Conservation (phyloP, 2,797 vertebrate genomes). For the Cyprinella venusta region DNA sequence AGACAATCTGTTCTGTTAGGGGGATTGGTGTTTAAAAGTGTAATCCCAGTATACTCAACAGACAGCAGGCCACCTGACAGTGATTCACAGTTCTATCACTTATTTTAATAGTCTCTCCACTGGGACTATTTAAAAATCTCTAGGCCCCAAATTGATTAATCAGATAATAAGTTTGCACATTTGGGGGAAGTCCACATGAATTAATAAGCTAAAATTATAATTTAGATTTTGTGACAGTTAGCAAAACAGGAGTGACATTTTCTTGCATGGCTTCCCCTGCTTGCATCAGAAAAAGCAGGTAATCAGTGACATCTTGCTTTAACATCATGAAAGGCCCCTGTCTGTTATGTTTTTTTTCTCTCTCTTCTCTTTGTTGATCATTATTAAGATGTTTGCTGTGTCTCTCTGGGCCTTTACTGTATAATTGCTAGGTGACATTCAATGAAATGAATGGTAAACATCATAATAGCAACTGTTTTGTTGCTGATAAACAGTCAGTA, state of each 20-base stretch:
- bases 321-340: neutral
- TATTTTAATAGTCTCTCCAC: slow-evolving; percentile 23
- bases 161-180: neutral
- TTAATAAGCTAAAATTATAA: slow-evolving; percentile 12
- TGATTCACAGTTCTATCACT: neutral
- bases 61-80: neutral
- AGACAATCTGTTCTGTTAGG: neutral
- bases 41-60: neutral
- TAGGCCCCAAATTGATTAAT: neutral
- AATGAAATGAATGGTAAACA: neutral
- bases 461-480: neutral
- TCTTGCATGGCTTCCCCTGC: neutral
- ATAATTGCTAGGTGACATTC: slow-evolving; percentile 2
- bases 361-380: neutral
- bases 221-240: neutral
- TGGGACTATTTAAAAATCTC: slow-evolving; percentile 34
- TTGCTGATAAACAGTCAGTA: neutral
- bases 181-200: neutral
- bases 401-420: neutral
- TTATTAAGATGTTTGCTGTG: neutral
- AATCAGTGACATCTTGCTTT: neutral
- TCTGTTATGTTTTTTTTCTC: neutral
- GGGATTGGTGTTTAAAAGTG: neutral
- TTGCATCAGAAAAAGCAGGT: neutral
- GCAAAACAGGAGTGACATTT: neutral